Conservation (phyloP, 2,888 invertebrate species). For the Sinotaia quadrata region DNA sequence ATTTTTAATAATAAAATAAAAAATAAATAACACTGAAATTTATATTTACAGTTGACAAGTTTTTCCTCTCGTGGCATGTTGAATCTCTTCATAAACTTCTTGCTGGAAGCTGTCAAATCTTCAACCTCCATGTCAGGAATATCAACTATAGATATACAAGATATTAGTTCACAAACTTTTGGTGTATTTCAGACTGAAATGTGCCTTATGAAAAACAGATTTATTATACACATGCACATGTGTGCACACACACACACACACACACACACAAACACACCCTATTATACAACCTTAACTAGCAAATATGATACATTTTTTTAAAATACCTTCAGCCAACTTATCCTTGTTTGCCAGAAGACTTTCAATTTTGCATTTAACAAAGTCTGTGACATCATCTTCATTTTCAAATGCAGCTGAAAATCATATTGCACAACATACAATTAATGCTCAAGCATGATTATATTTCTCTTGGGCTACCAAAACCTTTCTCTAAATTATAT, state of each 20-base stretch:
- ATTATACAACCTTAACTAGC: too few relatives aligned
- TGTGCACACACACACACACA: background rate
- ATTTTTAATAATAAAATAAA: background rate
- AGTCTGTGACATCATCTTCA: constrained; percentile 94
- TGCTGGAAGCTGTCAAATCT: constrained; percentile 81
- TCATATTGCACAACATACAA: too few relatives aligned
- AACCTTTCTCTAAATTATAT: too few relatives aligned
- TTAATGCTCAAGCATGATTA: too few relatives aligned
- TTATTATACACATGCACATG: background rate
- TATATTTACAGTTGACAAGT: constrained; percentile 89
- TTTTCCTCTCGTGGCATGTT: constrained; percentile 94
- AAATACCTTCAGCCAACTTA: constrained; percentile 50
- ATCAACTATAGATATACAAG: constrained; percentile 9
- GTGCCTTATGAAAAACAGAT: background rate
- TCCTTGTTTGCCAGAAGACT: constrained; percentile 85
- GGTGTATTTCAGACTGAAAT: too few relatives aligned
- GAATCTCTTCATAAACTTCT: constrained; percentile 90
- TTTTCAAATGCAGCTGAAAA: constrained; percentile 82
- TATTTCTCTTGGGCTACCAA: too few relatives aligned
- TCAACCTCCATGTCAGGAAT: constrained; percentile 84
- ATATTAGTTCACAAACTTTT: too few relatives aligned
- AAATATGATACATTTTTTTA: background rate
- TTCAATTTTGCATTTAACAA: constrained; percentile 95
- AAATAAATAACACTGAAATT: too few relatives aligned
- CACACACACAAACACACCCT: too few relatives aligned